Percentiles rank a stretch among this genome's conserved stretches.
Evolutionary conservation across 2,797 vertebrate genomes (phyloP).

Genomic region (Australoheros facetus): DNA sequence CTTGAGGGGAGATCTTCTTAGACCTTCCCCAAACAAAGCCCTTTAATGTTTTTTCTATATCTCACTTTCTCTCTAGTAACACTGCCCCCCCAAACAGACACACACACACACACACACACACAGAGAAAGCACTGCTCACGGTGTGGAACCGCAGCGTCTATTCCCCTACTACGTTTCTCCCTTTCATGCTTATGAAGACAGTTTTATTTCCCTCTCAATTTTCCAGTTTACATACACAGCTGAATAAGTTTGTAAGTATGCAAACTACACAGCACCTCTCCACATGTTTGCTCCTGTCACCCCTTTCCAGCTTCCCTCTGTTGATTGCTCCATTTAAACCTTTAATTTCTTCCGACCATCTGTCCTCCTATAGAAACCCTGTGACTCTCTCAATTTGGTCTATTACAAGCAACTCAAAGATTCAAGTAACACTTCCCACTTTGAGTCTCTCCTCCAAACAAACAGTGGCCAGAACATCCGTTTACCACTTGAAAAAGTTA

Average conservation of each 20-base stretch:
- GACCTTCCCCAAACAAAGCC: slow-evolving; percentile 46
- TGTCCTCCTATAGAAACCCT: background rate
- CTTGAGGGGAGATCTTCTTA: slow-evolving; percentile 34
- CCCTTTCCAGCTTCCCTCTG: background rate
- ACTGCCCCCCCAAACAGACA: slow-evolving; percentile 25
- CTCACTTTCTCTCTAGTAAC: slow-evolving; percentile 44
- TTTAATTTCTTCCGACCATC: background rate
- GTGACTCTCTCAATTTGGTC: slow-evolving; percentile 4
- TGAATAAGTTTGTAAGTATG: background rate
- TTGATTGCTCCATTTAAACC: background rate
- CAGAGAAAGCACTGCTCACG: no score
- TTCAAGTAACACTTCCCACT: background rate
- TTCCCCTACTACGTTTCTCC: slow-evolving; percentile 16
- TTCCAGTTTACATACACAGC: background rate
- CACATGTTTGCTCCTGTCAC: background rate
- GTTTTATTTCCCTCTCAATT: slow-evolving; percentile 23
- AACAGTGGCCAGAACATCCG: background rate
- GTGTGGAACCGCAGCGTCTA: slow-evolving; percentile 8
- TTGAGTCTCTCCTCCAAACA: background rate
- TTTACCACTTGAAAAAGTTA: background rate
- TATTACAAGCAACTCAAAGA: slow-evolving; percentile 5
- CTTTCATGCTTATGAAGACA: slow-evolving; percentile 5
- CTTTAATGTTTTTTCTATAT: slow-evolving; percentile 63
- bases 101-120: no score
- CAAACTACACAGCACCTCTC: background rate